Evolutionary conservation across 2,113 vertebrate species (phyloP).

Genomic region (Scytalopus superciliaris): DNA sequence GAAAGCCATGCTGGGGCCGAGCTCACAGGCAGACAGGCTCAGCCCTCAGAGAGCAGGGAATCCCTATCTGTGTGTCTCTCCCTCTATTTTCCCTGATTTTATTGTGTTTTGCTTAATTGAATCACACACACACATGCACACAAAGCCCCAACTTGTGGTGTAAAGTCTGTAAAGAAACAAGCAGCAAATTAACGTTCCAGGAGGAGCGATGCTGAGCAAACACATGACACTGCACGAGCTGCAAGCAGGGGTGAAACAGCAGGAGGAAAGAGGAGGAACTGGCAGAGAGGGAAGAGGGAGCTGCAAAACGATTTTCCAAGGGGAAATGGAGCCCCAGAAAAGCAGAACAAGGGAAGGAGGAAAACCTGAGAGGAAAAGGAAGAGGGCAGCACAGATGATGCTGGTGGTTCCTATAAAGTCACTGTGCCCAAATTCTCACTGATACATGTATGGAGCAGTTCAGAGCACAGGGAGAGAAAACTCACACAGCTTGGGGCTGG

Average conservation of each 20-base stretch:
- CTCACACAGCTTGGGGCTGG: neutral
- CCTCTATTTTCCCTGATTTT: slow-evolving; percentile 37
- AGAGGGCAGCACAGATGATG: neutral
- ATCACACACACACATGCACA: slow-evolving; percentile 50
- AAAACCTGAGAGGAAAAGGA: neutral
- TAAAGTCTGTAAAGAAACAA: neutral
- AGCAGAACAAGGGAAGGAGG: neutral
- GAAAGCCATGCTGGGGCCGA: neutral
- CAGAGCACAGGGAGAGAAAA: neutral
- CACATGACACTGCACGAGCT: neutral
- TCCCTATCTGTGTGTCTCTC: slow-evolving; percentile 1
- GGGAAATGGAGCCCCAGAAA: neutral
- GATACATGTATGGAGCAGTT: neutral
- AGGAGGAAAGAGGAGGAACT: neutral
- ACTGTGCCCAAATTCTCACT: neutral
- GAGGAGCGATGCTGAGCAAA: neutral
- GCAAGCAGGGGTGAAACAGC: neutral
- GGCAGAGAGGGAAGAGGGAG: neutral
- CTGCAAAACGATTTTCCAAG: neutral
- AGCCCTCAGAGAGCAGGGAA: slow-evolving; percentile 7
- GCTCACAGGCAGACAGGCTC: neutral
- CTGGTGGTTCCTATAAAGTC: neutral
- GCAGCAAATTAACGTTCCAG: neutral
- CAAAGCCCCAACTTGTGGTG: neutral
- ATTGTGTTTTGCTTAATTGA: slow-evolving; percentile 66